Evolutionary conservation across 2,113 vertebrate species (phyloP), one percentile per base, ranked within the genome.

Genomic region (Amblyornis subalaris): DNA sequence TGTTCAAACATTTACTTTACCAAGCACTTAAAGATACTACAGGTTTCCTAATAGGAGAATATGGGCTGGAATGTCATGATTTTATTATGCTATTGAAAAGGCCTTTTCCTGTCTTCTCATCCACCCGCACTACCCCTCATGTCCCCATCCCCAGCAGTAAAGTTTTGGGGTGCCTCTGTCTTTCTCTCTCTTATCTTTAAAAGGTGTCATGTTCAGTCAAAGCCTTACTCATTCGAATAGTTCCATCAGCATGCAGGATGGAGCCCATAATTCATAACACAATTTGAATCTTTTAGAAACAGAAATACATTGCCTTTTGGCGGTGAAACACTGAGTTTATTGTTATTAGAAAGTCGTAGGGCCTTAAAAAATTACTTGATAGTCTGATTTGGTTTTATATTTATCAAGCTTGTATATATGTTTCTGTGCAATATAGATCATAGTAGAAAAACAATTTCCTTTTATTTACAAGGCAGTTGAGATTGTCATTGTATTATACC

Each of bases 391-490:
- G n/a, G 18, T 67, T 96, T 93, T 86, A 64, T 94, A 95, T 96
- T 93, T 96, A 90, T 94, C 81, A 86, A 88, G 40, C 29, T 50
- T 38, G 8, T 91, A 53, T 95, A 42, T 88, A 62, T 88, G 28
- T 93, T 95, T 95, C 85, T 81, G 51, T 80, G 64, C 67, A 91
- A 89, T 86, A 74, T 57, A 86, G 96, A 96, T 96, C 80, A 96
- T 78, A 73, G 50, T 64, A 96, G 92, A 90, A 96, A 97, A 97
- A 95, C 92, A 95, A 97, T 97, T 96, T 95, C 89, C 90, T 96
- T 97, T 96, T 98, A 97, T 98, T 97, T 97, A 97, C 96, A 96
- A 96, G 95, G 88, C 85, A 93, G 33, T 89, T 96, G 85, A 95
- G 78, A 95, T 89, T 96, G 90, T 96, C 96, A 94, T 95, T 97